Base-by-base conservation (phyloP, 2,797 vertebrate genomes). In the Graptemys geographica region DNA sequence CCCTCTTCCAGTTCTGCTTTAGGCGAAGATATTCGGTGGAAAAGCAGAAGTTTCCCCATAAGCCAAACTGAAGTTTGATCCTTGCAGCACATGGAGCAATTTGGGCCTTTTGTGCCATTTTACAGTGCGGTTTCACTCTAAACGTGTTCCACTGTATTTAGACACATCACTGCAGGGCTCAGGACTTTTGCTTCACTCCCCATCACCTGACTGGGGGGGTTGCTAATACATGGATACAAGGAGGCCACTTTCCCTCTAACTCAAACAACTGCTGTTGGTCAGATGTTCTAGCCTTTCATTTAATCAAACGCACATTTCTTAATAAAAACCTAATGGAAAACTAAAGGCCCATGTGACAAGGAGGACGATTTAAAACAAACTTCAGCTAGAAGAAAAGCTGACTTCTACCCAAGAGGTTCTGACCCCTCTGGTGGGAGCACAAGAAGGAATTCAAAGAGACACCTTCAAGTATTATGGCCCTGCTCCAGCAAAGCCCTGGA, bases 291-390 rank as follows among this genome's bases (percentile, higher is more conserved):
- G 23, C 49, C 4, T 8, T 8, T 3, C 0, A 80, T 21, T 47
- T 15, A 76, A 19, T 11, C 1, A 0, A 8, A 83, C 23, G n/a
- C 0, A 0, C 27, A 2, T 15, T 59, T 27, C 44, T 47, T 18
- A 31, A 47, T 78, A 78, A 31, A 49, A 78, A 78, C 13, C 8
- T 16, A 47, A 78, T 16, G 74, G 25, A 49, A 31, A 78, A 49
- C 13, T 18, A 49, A 16, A 49, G 47, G 27, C 47, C 15, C 27
- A 5, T 49, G 44, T 28, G 15, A 47, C 27, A 76, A 44, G 37
- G 11, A n/a, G n/a, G 65, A 19, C 19, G 4, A 18, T 69, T 69
- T 69, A 69, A 37, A 41, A 76, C 44, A 78, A 78, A 78, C 27
- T 47, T 78, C 8, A 49, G 41, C 25, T 49, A 18, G 6, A 76